These are phyloP conservation scores for Drosophila equinoxialis DNA, from an alignment of 1,140 invertebrate species.

Conservation along the genomic window DNA sequence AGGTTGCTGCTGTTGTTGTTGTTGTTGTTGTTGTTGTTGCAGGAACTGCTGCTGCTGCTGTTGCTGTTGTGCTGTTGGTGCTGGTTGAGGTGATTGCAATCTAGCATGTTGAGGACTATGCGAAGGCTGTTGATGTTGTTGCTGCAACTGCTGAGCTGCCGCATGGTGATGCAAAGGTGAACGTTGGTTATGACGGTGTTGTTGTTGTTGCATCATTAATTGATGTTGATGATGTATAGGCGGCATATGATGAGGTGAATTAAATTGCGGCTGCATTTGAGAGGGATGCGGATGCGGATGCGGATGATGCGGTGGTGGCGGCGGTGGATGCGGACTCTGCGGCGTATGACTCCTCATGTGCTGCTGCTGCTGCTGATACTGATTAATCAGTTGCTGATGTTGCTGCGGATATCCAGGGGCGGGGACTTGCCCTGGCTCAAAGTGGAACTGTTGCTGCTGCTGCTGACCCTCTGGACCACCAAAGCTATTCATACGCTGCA, in stretches of 20 bases:
- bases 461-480: constrained; percentile 58
- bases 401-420: constrained; percentile 65
- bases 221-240: constrained; percentile 78
- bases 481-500: constrained; percentile 76
- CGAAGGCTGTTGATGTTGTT: constrained; percentile 67
- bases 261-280: constrained; percentile 71
- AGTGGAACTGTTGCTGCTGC: constrained; percentile 64
- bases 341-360: constrained; percentile 77
- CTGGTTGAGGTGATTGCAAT: constrained; percentile 71
- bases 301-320: constrained; percentile 45
- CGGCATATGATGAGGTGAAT: constrained; percentile 73
- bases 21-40: constrained; percentile 58
- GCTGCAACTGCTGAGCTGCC: constrained; percentile 52
- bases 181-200: constrained; percentile 70
- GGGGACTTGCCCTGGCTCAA: constrained; percentile 60
- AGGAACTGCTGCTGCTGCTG: constrained; percentile 57
- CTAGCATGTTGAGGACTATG: constrained; percentile 65
- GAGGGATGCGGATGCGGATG: constrained; percentile 32
- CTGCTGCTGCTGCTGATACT: constrained; percentile 67
- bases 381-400: constrained; percentile 67
- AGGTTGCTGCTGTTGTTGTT: constrained; percentile 47
- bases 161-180: constrained; percentile 66
- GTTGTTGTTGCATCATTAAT: constrained; percentile 60
- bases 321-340: constrained; percentile 71
- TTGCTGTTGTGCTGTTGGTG: constrained; percentile 59